Evolutionary conservation across 2,113 vertebrate genomes (phyloP), one percentile per base, ranked within the genome.

Genomic region (Gavialis gangeticus): DNA sequence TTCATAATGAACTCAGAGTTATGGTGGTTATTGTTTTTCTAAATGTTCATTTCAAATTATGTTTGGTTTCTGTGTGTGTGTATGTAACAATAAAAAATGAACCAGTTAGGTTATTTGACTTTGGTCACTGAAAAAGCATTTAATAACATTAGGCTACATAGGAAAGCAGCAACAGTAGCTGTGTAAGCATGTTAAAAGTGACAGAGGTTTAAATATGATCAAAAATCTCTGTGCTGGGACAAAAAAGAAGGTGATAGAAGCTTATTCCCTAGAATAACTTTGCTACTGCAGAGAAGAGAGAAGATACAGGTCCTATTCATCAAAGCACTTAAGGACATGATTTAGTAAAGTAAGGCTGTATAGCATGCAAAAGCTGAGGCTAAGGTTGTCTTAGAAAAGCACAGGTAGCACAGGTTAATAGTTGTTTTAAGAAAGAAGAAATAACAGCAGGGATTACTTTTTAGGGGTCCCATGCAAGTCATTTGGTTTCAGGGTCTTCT

Each of bases 321-420:
- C 66, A 19, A 63, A 17, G 76, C 0, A 2, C 0, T 84, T 56
- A 82, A 3, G 3, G 4, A 83, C 2, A 60, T 10, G 46, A 10
- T 75, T 88, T 79, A 19, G 25, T 59, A 91, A 91, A 91, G 28
- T 10, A 2, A 91, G 7, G 71, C 79, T 10, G 27, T 69, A 11
- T 3, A 81, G 64, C 1, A 24, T 82, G 60, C 3, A 79, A 27
- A 3, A 58, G 69, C 28, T 24, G 1, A 71, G 90, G 91, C 57
- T 92, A 82, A 79, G 90, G 10, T 21, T 92, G 12, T 27, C 64
- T 66, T 81, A 46, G 34, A 88, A 88, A 63, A 86, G n/a, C 54
- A 90, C 10, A 21, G 37, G 34, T 46, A 46, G 46, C 46, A 46
- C 46, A 46, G 46, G 46, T 46, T 46, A 9, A 46, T 46, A 46